A percentile compares a stretch with the other conserved stretches of the same genome.
phyloP scores from a whole-genome alignment of 2,797 vertebrate species.

The Myotis planiceps region DNA sequence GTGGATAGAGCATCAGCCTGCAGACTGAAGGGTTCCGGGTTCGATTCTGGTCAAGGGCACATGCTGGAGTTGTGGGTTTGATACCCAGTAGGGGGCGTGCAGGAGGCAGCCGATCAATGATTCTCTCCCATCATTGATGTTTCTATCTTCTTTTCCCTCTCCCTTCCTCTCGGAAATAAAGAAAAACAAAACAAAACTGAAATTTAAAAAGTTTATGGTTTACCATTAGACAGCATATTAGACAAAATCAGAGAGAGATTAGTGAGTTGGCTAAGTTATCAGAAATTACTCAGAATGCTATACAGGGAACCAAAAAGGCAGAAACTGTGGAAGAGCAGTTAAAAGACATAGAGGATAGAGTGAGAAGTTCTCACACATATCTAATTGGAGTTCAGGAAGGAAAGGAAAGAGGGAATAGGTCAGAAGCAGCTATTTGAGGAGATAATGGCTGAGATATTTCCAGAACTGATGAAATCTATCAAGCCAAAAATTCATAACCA shows the following conservation, averaged over 20 bases:
- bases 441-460: background rate
- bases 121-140: too few relatives aligned
- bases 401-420: background rate
- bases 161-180: too few relatives aligned
- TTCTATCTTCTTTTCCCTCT: too few relatives aligned
- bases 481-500: background rate
- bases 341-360: background rate
- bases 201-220: background rate
- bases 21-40: too few relatives aligned
- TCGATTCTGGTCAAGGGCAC: too few relatives aligned
- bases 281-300: background rate
- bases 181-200: background rate
- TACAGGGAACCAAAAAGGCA: background rate
- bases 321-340: background rate
- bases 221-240: background rate
- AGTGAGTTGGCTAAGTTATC: background rate
- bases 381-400: background rate
- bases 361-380: background rate
- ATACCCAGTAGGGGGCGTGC: too few relatives aligned
- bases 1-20: too few relatives aligned
- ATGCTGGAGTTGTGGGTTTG: too few relatives aligned
- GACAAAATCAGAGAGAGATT: background rate
- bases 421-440: constrained; percentile 1
- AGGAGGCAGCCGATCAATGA: too few relatives aligned
- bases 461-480: background rate